Conservation (phyloP, 2,113 vertebrate genomes). For the Chloropsis hardwickii region DNA sequence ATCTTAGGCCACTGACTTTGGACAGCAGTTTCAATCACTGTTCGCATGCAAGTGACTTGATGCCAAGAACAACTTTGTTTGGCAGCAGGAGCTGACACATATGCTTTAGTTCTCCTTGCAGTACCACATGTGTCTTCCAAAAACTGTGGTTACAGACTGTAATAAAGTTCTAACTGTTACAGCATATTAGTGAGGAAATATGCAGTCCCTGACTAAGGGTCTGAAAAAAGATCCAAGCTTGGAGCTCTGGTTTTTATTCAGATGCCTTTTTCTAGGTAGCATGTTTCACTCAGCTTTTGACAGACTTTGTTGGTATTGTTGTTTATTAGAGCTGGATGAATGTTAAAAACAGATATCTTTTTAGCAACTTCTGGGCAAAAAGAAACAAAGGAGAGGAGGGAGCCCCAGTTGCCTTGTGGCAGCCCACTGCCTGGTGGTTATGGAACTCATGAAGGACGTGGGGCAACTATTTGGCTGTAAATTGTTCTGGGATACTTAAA, state of each 20-base stretch:
- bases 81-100: conserved; percentile 22
- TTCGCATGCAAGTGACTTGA: conserved; percentile 16
- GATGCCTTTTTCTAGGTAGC: not conserved
- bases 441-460: not conserved
- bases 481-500: not conserved
- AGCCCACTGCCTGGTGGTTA: not conserved
- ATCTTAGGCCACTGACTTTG: conserved; percentile 17
- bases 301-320: not conserved
- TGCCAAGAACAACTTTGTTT: conserved; percentile 57
- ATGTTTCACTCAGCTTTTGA: not conserved
- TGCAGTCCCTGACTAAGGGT: not conserved
- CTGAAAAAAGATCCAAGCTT: not conserved
- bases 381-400: not conserved
- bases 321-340: not conserved
- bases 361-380: not conserved
- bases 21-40: conserved; percentile 39
- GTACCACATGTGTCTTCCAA: conserved; percentile 26
- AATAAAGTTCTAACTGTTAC: conserved; percentile 13
- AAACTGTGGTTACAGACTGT: conserved; percentile 11
- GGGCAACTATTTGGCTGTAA: accelerated
- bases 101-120: not conserved
- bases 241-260: not conserved
- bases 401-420: not conserved
- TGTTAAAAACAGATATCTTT: not conserved
- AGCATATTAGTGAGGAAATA: not conserved